phyloP scores from a whole-genome alignment of 2,888 invertebrate species.

The Muschampia plurimacula region DNA sequence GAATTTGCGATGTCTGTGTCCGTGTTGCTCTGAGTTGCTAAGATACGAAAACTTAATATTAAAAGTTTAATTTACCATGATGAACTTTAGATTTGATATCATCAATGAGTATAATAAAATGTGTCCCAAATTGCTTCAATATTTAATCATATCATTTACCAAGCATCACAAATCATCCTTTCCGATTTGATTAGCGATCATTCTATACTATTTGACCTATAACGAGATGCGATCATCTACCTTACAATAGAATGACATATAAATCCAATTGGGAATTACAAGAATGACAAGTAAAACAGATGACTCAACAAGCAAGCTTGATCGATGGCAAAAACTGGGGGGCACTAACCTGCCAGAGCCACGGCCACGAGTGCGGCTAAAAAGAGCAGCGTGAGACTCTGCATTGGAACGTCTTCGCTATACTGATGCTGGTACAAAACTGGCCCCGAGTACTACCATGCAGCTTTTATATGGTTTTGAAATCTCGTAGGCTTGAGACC shows the following conservation, averaged over 20 bases:
- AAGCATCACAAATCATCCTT: neutral
- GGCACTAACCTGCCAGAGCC: conserved; percentile 82
- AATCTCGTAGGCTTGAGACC: conserved; percentile 51
- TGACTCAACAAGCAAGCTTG: conserved; percentile 51
- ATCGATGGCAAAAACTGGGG: conserved; percentile 66
- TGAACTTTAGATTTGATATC: too few relatives aligned
- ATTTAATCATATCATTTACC: neutral
- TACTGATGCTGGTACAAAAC: conserved; percentile 64
- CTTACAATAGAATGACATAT: conserved; percentile 26
- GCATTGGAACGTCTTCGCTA: conserved; percentile 68
- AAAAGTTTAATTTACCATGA: too few relatives aligned
- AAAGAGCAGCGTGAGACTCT: conserved; percentile 65
- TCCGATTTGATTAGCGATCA: neutral
- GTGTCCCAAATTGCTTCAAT: neutral
- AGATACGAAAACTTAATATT: too few relatives aligned
- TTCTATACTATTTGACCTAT: neutral
- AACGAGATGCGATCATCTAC: neutral
- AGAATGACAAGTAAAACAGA: conserved; percentile 55
- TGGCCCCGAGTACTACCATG: conserved; percentile 61
- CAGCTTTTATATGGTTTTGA: conserved; percentile 65
- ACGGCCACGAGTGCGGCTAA: conserved; percentile 69
- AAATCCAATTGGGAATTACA: conserved; percentile 57
- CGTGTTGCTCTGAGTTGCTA: too few relatives aligned
- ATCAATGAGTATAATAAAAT: neutral
- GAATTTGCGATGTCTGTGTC: too few relatives aligned